These are phyloP conservation scores for Polydesmus complanatus DNA, from an alignment of 2,888 invertebrate species.

Conservation along the genomic window DNA sequence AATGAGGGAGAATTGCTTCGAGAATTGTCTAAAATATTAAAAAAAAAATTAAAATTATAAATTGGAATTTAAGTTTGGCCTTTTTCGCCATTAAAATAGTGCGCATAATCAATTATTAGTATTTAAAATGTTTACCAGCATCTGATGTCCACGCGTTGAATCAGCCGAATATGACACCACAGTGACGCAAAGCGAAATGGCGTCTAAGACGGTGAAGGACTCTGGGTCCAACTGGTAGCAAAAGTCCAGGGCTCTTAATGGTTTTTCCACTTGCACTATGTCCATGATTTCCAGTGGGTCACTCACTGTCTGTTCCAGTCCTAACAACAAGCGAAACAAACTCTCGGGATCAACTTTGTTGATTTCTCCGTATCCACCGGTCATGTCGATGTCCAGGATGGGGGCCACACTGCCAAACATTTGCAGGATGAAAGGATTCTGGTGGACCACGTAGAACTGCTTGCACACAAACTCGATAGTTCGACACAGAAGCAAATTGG, in stretches of 20 bases:
- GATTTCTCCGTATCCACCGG: constrained; percentile 68
- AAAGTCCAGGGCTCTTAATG: constrained; percentile 84
- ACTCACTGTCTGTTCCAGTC: constrained; percentile 78
- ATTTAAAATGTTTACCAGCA: too few relatives aligned
- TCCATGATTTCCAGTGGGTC: constrained; percentile 74
- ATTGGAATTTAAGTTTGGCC: too few relatives aligned
- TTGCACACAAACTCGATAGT: constrained; percentile 97
- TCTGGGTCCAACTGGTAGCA: constrained; percentile 98
- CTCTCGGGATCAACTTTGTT: constrained; percentile 86
- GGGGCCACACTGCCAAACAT: constrained; percentile 98
- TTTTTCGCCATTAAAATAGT: too few relatives aligned
- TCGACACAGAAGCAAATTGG: constrained; percentile 83
- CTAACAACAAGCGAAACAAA: constrained; percentile 71
- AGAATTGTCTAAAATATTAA: constrained; percentile 61
- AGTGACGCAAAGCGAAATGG: constrained; percentile 97
- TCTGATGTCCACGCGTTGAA: constrained; percentile 49
- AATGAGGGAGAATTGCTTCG: constrained; percentile 91
- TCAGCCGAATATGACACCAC: constrained; percentile 97
- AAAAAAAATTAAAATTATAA: not conserved
- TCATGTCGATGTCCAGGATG: constrained; percentile 73
- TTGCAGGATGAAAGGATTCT: constrained; percentile 95
- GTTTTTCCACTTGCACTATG: constrained; percentile 43
- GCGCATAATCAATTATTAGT: too few relatives aligned
- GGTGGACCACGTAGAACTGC: constrained; percentile 93
- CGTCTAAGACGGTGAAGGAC: constrained; percentile 90